phyloP scores from a whole-genome alignment of 2,797 vertebrate genomes.

The Thripadectes ignobilis region DNA sequence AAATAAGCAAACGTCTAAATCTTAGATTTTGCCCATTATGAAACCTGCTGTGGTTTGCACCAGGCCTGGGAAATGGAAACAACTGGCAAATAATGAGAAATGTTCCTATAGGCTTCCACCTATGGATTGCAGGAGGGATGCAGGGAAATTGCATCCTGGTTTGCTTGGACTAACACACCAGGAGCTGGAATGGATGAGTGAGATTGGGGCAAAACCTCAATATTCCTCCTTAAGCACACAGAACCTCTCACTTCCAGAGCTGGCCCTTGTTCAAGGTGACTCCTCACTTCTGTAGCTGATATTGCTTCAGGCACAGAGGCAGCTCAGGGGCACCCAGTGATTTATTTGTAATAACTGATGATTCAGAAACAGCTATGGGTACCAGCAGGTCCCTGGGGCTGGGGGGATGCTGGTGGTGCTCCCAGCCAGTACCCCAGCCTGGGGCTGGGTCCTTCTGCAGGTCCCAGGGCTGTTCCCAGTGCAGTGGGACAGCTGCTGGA shows the following conservation, averaged over 20 bases:
- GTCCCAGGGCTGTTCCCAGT: background rate
- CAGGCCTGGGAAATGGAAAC: background rate
- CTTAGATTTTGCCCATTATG: background rate
- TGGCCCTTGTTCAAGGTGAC: background rate
- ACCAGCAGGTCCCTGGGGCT: rapidly evolving
- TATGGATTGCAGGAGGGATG: background rate
- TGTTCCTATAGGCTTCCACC: background rate
- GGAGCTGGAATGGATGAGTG: background rate
- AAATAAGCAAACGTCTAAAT: background rate
- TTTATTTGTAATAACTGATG: background rate
- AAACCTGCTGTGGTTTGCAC: background rate
- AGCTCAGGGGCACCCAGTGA: background rate
- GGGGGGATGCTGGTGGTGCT: background rate
- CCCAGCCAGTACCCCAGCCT: background rate
- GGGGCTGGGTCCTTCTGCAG: background rate
- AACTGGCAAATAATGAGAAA: background rate
- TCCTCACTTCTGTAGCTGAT: background rate
- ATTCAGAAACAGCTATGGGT: rapidly evolving
- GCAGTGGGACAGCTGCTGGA: background rate
- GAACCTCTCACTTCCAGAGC: background rate
- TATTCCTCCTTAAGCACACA: rapidly evolving
- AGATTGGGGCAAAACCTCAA: background rate
- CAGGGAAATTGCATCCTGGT: background rate
- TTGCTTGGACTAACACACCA: background rate
- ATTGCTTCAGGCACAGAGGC: background rate